phyloP scores from a whole-genome alignment of 2,888 invertebrate genomes.

The Cephus runcator region DNA sequence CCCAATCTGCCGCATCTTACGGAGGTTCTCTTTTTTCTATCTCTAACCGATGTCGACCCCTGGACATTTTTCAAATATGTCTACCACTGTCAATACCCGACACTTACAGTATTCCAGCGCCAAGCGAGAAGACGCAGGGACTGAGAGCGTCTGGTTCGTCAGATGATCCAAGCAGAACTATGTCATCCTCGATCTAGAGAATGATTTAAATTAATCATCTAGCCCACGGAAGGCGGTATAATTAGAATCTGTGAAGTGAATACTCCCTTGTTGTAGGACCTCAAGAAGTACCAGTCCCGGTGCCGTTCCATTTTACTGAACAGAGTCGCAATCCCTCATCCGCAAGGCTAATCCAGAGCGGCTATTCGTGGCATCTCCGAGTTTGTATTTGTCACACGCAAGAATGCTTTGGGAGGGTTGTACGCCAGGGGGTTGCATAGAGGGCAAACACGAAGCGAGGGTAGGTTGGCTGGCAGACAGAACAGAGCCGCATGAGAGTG shows the following conservation, averaged over 20 bases:
- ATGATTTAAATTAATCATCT: not conserved
- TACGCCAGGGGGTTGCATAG: slow-evolving; percentile 44
- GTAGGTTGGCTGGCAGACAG: slow-evolving; percentile 40
- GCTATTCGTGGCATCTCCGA: slow-evolving; percentile 22
- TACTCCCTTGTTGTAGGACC: not conserved
- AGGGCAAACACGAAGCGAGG: slow-evolving; percentile 36
- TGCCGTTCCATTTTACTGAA: not conserved
- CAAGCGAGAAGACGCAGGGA: not conserved
- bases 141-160: not conserved
- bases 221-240: not conserved
- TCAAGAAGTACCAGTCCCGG: not conserved
- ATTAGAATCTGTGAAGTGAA: not conserved
- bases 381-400: slow-evolving; percentile 60
- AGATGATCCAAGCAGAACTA: not conserved
- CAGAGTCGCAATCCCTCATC: not conserved
- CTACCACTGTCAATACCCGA: slow-evolving; percentile 2
- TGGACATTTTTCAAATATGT: slow-evolving; percentile 15
- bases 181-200: not conserved
- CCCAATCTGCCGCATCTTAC: slow-evolving; percentile 17
- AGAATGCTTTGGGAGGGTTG: slow-evolving; percentile 43
- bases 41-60: slow-evolving; percentile 7
- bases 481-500: slow-evolving; percentile 56
- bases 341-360: slow-evolving; percentile 3
- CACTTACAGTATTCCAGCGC: not conserved
- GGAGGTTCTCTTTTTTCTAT: slow-evolving; percentile 15